Base-by-base conservation (phyloP, 2,888 invertebrate species). In the Axea sp. region DNA sequence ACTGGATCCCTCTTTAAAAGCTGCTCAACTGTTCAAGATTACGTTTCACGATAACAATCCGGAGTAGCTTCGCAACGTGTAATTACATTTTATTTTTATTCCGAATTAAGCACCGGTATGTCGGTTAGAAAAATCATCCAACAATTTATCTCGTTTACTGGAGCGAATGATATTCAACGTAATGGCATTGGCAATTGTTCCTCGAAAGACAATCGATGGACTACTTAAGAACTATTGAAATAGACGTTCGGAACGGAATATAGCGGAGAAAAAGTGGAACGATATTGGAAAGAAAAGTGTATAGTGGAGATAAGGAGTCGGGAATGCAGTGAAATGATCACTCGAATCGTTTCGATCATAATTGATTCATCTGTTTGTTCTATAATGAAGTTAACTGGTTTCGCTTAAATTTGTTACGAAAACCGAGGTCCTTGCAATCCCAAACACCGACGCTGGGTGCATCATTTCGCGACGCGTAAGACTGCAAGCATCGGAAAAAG, bases 381-480 rank as follows among this genome's bases (percentile, higher is more conserved):
- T n/a, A n/a, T n/a, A n/a, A n/a, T n/a, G n/a, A n/a, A n/a, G n/a
- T n/a, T n/a, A n/a, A n/a, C n/a, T n/a, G n/a, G n/a, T n/a, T n/a
- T n/a, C n/a, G n/a, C n/a, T n/a, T n/a, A n/a, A n/a, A n/a, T n/a
- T n/a, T n/a, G n/a, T n/a, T n/a, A n/a, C n/a, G n/a, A n/a, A n/a
- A n/a, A n/a, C n/a, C n/a, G n/a, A n/a, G n/a, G n/a, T n/a, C 17
- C 49, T 35, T 33, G 49, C 35, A 51, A 31, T 51, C 49, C n/a
- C 24, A 33, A 35, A 51, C 19, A 19, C 24, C 24, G 49, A 14
- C 24, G 35, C 31, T 51, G 31, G 11, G 24, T 51, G 35, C 35
- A 51, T 12, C 22, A 22, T 22, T 35, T 24, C n/a, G n/a, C n/a
- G n/a, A n/a, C n/a, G n/a, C n/a, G 24, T 51, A 51, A 51, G 49